Conservation (phyloP, 2,113 vertebrate species). For the Morone saxatilis region DNA sequence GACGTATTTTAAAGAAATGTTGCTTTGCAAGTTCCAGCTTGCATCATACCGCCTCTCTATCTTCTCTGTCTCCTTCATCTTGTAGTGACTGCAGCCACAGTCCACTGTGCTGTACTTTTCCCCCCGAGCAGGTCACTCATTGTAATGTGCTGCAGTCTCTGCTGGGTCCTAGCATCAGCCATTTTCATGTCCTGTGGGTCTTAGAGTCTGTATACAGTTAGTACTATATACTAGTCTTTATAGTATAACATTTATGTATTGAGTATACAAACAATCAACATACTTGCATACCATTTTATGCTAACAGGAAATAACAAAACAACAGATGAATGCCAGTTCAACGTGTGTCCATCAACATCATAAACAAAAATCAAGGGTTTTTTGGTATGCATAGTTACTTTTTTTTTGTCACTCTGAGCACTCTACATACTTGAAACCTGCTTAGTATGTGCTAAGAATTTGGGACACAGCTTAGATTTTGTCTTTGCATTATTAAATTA, state of each 20-base stretch:
- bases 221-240: background rate
- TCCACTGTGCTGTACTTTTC: background rate
- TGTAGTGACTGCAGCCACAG: background rate
- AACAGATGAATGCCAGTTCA: background rate
- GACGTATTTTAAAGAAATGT: conserved; percentile 1
- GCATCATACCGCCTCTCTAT: background rate
- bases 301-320: background rate
- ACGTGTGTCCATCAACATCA: background rate
- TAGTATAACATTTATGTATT: too few species aligned
- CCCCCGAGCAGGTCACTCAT: background rate
- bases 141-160: background rate
- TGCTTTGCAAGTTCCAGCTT: conserved; percentile 1
- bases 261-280: background rate
- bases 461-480: background rate
- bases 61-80: background rate
- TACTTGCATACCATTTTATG: background rate
- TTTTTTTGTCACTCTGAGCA: background rate
- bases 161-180: background rate
- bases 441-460: background rate
- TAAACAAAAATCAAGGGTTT: background rate
- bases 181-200: background rate
- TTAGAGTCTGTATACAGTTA: background rate
- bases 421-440: background rate
- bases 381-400: background rate
- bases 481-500: background rate